phyloP scores from a whole-genome alignment of 2,113 vertebrate species.

The Amazona vittata region DNA sequence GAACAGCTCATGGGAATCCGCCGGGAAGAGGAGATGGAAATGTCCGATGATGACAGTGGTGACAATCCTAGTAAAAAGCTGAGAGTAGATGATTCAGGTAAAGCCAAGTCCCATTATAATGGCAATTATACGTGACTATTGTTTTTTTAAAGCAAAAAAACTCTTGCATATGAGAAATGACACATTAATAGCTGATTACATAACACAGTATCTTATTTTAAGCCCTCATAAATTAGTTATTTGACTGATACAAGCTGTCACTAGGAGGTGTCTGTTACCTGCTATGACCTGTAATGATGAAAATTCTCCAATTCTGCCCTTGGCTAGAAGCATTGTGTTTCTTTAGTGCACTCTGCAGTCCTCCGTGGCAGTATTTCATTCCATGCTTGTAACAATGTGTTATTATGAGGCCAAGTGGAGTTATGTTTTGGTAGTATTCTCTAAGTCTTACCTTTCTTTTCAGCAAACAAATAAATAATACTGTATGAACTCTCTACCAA shows the following conservation, averaged over 20 bases:
- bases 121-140: background rate
- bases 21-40: constrained; percentile 96
- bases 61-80: constrained; percentile 87
- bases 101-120: background rate
- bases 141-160: background rate
- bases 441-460: background rate
- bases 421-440: background rate
- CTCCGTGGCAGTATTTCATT: constrained; percentile 32
- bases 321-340: background rate
- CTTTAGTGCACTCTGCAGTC: background rate
- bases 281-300: background rate
- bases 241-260: constrained; percentile 35
- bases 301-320: constrained; percentile 26
- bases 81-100: constrained; percentile 88
- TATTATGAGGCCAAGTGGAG: background rate
- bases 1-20: constrained; percentile 96
- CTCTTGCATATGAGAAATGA: background rate
- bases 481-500: background rate
- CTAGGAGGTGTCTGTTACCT: constrained; percentile 33
- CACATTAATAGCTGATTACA: background rate
- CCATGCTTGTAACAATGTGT: background rate
- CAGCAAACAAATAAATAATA: background rate
- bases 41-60: constrained; percentile 91
- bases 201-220: constrained; percentile 43
- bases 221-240: constrained; percentile 36